Conservation (phyloP, 2,888 invertebrate genomes). For the Melinaea menophilus region DNA sequence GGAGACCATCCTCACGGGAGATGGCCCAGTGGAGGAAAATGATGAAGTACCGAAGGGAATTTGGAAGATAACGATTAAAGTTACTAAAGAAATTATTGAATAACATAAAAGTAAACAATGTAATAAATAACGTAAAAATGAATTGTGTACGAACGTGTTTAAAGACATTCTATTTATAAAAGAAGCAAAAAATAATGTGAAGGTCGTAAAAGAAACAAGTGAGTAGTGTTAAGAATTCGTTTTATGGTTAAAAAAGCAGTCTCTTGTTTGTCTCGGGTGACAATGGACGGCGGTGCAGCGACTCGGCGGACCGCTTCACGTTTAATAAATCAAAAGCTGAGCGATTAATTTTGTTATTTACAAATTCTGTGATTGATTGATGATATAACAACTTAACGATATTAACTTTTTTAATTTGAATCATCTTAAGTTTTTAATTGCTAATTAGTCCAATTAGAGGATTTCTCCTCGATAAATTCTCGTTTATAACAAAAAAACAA, state of each 20-base stretch:
- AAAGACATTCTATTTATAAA: neutral
- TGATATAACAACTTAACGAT: too few relatives aligned
- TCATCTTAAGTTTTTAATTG: too few relatives aligned
- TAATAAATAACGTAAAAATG: too few relatives aligned
- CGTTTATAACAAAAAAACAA: too few relatives aligned
- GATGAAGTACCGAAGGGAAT: neutral
- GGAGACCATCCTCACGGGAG: conserved; percentile 38
- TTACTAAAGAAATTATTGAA: neutral
- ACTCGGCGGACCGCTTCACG: conserved; percentile 58
- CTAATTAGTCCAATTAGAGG: too few relatives aligned
- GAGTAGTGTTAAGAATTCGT: conserved; percentile 45
- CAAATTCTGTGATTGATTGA: neutral
- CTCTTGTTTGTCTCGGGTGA: conserved; percentile 57
- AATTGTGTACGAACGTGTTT: too few relatives aligned
- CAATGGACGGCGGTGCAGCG: conserved; percentile 62
- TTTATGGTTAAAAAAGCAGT: conserved; percentile 31
- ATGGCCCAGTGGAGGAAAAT: conserved; percentile 24
- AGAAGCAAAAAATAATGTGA: neutral
- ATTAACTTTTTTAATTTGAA: too few relatives aligned
- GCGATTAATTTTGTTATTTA: neutral
- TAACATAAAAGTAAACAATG: neutral
- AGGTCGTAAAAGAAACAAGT: conserved; percentile 28
- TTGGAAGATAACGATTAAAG: neutral
- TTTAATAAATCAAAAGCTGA: conserved; percentile 23
- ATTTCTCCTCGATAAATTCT: too few relatives aligned